These are phyloP conservation scores for Gastrophysa polygoni DNA, from an alignment of 2,888 invertebrate species.

Conservation along the genomic window DNA sequence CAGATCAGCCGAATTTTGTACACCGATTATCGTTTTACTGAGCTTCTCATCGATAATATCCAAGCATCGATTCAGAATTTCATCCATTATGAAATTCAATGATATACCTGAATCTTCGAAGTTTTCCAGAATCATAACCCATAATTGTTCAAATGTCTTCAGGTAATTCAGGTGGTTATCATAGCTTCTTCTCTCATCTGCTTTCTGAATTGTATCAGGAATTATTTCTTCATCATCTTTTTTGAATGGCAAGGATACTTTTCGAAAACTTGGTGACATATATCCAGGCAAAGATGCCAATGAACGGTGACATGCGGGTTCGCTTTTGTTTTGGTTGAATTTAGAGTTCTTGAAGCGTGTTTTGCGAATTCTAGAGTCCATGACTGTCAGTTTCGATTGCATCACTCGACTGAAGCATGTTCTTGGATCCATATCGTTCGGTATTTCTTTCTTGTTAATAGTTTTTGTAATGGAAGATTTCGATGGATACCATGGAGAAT, in stretches of 20 bases:
- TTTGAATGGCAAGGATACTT: background rate
- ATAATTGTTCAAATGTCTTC: background rate
- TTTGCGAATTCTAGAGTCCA: background rate
- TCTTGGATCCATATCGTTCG: too few species aligned
- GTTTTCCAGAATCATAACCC: background rate
- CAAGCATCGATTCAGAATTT: background rate
- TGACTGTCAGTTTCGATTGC: too few species aligned
- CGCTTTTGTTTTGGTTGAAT: background rate
- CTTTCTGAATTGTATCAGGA: background rate
- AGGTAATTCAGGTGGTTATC: background rate
- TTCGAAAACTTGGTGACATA: background rate
- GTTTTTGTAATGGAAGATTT: too few species aligned
- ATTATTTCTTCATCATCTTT: background rate
- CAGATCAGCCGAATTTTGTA: background rate
- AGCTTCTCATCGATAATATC: background rate
- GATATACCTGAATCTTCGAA: background rate
- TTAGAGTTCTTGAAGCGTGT: background rate
- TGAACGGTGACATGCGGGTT: background rate
- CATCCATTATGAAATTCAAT: background rate
- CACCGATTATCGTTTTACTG: background rate
- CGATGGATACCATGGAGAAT: too few species aligned
- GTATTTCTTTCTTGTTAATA: too few species aligned
- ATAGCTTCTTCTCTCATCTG: background rate
- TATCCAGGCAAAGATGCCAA: background rate
- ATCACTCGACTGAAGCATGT: too few species aligned